Evolutionary conservation across 2,113 vertebrate species (phyloP).

Genomic region (Lophochroa leadbeateri): DNA sequence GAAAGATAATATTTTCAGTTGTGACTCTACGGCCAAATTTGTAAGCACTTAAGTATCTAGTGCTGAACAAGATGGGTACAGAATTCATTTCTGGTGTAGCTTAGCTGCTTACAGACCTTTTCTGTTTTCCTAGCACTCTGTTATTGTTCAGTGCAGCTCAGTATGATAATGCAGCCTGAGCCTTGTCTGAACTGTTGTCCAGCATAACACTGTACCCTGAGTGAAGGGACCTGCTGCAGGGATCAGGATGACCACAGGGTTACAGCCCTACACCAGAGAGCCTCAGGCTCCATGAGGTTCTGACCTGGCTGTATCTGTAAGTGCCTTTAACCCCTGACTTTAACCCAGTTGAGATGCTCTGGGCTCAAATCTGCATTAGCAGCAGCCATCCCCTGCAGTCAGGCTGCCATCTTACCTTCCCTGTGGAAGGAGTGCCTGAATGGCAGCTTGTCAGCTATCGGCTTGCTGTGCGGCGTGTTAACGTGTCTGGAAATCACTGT

Average conservation of each 20-base stretch:
- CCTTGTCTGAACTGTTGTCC: not conserved
- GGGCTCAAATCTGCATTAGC: not conserved
- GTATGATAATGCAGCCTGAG: too few relatives aligned
- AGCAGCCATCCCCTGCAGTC: not conserved
- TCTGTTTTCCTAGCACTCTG: not conserved
- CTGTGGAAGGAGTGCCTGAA: not conserved
- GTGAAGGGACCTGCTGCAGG: not conserved
- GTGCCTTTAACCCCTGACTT: not conserved
- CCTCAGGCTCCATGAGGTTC: rapidly evolving
- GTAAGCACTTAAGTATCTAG: not conserved
- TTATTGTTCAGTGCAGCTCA: not conserved
- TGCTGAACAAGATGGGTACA: not conserved
- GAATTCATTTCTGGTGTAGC: not conserved
- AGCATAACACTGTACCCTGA: not conserved
- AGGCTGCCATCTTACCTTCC: not conserved
- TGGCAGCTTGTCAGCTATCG: not conserved
- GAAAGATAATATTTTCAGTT: not conserved
- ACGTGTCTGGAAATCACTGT: not conserved
- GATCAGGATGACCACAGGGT: rapidly evolving
- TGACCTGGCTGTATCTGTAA: not conserved
- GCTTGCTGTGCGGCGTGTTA: rapidly evolving
- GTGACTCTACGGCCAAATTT: not conserved
- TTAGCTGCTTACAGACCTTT: not conserved
- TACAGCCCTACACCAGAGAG: not conserved
- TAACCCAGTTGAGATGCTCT: not conserved